Evolutionary conservation across 2,888 invertebrate genomes (phyloP), one percentile per base, ranked within the genome.

Genomic region (Sturmia bella): DNA sequence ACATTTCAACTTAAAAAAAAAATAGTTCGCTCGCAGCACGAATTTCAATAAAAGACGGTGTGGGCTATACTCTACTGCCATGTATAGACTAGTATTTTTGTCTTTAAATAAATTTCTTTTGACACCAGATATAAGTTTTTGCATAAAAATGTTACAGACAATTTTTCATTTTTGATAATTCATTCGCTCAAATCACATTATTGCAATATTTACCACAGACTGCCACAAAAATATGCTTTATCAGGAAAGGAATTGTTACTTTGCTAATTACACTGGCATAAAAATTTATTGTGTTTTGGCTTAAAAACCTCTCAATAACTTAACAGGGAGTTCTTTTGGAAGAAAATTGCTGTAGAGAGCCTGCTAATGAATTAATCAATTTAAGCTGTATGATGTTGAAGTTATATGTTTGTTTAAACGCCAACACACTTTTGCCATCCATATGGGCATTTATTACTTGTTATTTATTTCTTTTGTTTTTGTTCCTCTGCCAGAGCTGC

Each of bases 351-450:
- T 59, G n/a, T 39, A n/a, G 13, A n/a, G 13, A 17, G 63, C 59
- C 59, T 56, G 54, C 72, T 80, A 80, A 80, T 72, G 81, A 81
- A 77, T 77, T 81, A 77, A 81, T 81, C 81, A 81, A 81, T 77
- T 81, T 77, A 64, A 57, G 64, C 39, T 64, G 50, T 59, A 50
- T 77, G 63, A 68, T 77, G 77, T 64, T 77, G 77, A 81, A 77
- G 70, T 74, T 73, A 54, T 74, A 69, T 74, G 73, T 77, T 81
- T 81, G 80, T 57, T 54, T 63, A 70, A 81, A 77, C 77, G 73
- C 73, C 81, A 81, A 80, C 80, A 80, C 80, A 72, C 76, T 76
- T 72, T 68, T 80, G 80, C 66, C 52, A 66, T 70, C 75, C 52
- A 70, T 50, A 45, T 56, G 48, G 19, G 3, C 50, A 45, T 32